phyloP scores from a whole-genome alignment of 2,888 invertebrate species.

The Heliconius hortense region DNA sequence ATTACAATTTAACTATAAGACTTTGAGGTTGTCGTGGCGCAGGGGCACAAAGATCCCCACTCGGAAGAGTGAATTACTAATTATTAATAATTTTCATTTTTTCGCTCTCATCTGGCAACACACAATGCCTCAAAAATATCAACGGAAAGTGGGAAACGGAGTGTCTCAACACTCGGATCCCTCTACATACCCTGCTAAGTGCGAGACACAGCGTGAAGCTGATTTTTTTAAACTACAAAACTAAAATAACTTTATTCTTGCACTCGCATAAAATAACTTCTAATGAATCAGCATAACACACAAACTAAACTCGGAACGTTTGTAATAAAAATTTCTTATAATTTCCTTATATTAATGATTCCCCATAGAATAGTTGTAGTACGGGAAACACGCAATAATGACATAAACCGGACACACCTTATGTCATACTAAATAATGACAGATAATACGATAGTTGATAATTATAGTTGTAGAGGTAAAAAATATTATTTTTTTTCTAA shows the following conservation, averaged over 20 bases:
- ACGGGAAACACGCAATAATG: conserved; percentile 7
- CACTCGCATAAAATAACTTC: background rate
- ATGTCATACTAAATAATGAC: conserved; percentile 7
- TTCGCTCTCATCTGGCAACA: too few species aligned
- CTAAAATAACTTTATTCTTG: background rate
- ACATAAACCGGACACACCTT: conserved; percentile 21
- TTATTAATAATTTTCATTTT: too few species aligned
- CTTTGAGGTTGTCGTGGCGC: too few species aligned
- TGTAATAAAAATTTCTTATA: conserved; percentile 12
- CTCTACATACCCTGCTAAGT: too few species aligned
- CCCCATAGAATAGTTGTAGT: conserved; percentile 12
- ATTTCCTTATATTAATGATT: conserved; percentile 12
- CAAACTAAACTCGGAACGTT: background rate
- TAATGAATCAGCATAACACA: conserved; percentile 16
- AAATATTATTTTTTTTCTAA: background rate
- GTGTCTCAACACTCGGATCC: too few species aligned
- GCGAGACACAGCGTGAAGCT: too few species aligned
- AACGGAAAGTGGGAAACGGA: too few species aligned
- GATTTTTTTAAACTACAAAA: background rate
- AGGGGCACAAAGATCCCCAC: too few species aligned
- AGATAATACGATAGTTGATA: conserved; percentile 14
- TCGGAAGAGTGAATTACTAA: too few species aligned
- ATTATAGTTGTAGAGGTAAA: background rate
- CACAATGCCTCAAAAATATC: too few species aligned
- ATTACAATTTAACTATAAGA: too few species aligned